phyloP scores from a whole-genome alignment of 2,113 vertebrate species.

The Paratilapia polleni region DNA sequence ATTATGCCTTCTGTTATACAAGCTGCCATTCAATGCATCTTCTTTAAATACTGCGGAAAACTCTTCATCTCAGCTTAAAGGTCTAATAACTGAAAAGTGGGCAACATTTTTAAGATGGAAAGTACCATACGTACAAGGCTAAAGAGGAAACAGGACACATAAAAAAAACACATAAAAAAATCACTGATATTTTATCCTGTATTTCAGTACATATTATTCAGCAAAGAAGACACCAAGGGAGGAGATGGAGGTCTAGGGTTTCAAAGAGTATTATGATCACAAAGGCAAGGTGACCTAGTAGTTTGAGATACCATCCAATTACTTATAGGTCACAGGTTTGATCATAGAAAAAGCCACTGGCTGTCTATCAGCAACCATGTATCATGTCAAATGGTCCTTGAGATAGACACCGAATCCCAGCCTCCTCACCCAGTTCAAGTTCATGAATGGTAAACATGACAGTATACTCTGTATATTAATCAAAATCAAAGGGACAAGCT shows the following conservation, averaged over 20 bases:
- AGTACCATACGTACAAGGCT: neutral
- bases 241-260: neutral
- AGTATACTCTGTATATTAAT: neutral
- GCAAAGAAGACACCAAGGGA: neutral
- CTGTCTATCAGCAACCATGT: slow-evolving; percentile 51
- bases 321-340: slow-evolving; percentile 63
- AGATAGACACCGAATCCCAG: slow-evolving; percentile 30
- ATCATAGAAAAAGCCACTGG: slow-evolving; percentile 47
- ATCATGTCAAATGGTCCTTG: slow-evolving; percentile 57
- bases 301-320: slow-evolving; percentile 60
- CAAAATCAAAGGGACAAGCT: neutral
- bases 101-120: neutral
- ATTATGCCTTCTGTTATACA: neutral
- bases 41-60: neutral
- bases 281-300: slow-evolving; percentile 35
- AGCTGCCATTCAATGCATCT: neutral
- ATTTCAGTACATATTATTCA: neutral
- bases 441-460: slow-evolving; percentile 23
- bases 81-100: neutral
- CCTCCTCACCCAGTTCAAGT: slow-evolving; percentile 22
- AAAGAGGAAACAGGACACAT: neutral
- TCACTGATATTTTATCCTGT: neutral
- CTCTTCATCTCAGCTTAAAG: neutral
- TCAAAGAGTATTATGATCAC: slow-evolving; percentile 5
- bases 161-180: neutral